Base-by-base conservation (phyloP, 2,113 vertebrate genomes). In the Pleuronectes platessa region DNA sequence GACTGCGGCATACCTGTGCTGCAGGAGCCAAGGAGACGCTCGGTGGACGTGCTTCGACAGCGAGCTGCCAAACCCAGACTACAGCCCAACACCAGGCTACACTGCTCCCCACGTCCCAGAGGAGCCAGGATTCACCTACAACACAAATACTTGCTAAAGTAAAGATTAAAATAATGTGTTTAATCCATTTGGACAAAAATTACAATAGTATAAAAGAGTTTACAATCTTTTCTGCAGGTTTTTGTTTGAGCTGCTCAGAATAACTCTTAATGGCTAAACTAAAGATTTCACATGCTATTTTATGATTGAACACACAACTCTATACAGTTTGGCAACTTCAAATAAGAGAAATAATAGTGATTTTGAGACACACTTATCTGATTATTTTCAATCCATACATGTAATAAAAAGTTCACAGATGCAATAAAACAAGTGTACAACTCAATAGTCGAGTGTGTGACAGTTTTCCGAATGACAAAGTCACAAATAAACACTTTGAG, bases 1-100 rank as follows among this genome's bases (percentile, higher is more conserved):
- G 90, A 92, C 90, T 0, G 0, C 4, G 0, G 15, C 67, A 0
- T 89, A 92, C 2, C 37, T 78, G 23, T 94, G 94, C 84, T 94
- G 93, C 51, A n/a, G 18, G 4, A 2, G 31, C 12, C 63, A 17
- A 0, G 84, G 68, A 23, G 68, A 80, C 0, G 55, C 35, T 1
- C 68, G 72, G 2, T 92, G 90, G 89, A 37, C 0, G 0, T 94
- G 94, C 67, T 94, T 94, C 23, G 0, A 86, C 51, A 82, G 27
- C 0, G 35, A 77, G 20, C 79, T 81, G 72, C 74, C 83, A 4
- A 93, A 92, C 47, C 88, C 89, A 12, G 18, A 76, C 49, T 94
- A 94, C 68, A 18, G 17, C 9, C 42, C 83, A 5, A 74, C 3
- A 6, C 69, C 68, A 15, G 76, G 42, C 12, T 89, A 90, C 84